phyloP scores from a whole-genome alignment of 1,140 invertebrate genomes.

The Tenebrio molitor region DNA sequence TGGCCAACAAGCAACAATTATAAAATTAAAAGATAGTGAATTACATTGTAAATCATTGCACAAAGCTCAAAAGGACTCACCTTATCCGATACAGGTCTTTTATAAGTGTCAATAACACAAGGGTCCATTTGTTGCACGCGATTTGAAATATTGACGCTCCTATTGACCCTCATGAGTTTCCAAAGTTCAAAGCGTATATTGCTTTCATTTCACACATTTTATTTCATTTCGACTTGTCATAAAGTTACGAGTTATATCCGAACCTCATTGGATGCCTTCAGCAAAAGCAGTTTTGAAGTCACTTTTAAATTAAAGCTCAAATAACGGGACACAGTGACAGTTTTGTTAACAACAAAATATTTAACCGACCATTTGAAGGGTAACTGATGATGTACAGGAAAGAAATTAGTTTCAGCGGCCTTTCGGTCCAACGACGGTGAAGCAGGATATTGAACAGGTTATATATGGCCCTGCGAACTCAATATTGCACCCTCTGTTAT shows the following conservation, averaged over 20 bases:
- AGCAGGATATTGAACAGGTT: constrained; percentile 57
- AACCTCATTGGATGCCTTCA: not conserved
- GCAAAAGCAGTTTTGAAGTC: constrained; percentile 13
- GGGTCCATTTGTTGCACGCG: constrained; percentile 34
- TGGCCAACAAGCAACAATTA: too few species aligned
- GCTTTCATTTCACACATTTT: constrained; percentile 26
- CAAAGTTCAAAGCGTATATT: constrained; percentile 36
- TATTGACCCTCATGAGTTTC: constrained; percentile 35
- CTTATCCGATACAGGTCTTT: constrained; percentile 17
- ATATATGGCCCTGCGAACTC: constrained; percentile 55
- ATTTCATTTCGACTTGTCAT: constrained; percentile 29
- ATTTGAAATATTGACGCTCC: constrained; percentile 39
- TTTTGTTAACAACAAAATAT: constrained; percentile 22
- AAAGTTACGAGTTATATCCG: not conserved
- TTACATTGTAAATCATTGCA: not conserved
- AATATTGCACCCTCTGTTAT: constrained; percentile 54
- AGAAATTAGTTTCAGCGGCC: constrained; percentile 56
- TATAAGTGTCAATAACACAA: constrained; percentile 39
- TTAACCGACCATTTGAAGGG: constrained; percentile 1
- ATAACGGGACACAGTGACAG: not conserved
- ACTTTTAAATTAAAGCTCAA: constrained; percentile 18
- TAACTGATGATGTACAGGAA: constrained; percentile 48
- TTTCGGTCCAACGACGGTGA: constrained; percentile 50
- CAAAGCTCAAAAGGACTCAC: constrained; percentile 4
- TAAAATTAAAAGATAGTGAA: too few species aligned